Conservation (phyloP, 2,888 invertebrate genomes). For the Drosophila birchii region DNA sequence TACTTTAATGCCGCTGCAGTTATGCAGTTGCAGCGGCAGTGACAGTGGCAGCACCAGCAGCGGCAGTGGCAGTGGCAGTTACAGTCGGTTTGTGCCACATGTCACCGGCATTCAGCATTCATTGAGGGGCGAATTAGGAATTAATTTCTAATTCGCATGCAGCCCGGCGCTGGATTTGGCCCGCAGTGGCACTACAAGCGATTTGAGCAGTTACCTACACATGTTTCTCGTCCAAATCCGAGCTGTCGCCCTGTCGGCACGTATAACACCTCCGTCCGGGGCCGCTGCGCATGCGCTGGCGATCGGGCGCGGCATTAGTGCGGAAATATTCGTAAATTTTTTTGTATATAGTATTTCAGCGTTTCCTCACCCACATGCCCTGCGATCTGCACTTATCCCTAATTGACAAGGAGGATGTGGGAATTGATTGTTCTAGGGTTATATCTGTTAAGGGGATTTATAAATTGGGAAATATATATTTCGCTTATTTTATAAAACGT, state of each 20-base stretch:
- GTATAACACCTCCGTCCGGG: constrained; percentile 57
- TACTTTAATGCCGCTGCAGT: constrained; percentile 16
- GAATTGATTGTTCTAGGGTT: background rate
- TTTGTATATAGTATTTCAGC: background rate
- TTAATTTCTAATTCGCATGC: constrained; percentile 83
- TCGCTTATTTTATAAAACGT: background rate
- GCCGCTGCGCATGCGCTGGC: constrained; percentile 54
- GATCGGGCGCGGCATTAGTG: constrained; percentile 45
- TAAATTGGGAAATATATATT: too few relatives aligned
- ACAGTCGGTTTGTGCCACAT: constrained; percentile 25
- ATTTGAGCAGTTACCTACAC: constrained; percentile 82
- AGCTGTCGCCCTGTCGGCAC: constrained; percentile 75
- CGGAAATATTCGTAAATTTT: constrained; percentile 18
- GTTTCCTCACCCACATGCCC: constrained; percentile 24
- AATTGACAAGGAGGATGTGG: constrained; percentile 11
- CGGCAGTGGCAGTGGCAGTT: constrained; percentile 38
- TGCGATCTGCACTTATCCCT: constrained; percentile 19
- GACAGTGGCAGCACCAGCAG: constrained; percentile 2
- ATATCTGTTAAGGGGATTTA: background rate
- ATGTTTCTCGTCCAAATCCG: constrained; percentile 82
- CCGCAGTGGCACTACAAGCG: constrained; percentile 54
- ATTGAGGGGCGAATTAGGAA: constrained; percentile 71
- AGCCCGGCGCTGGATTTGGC: constrained; percentile 66
- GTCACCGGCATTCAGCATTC: constrained; percentile 55
- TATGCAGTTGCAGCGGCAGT: constrained; percentile 40